Evolutionary conservation across 1,140 invertebrate genomes (phyloP), one percentile per base, ranked within the genome.

Genomic region (Heliconius eleuchia): DNA sequence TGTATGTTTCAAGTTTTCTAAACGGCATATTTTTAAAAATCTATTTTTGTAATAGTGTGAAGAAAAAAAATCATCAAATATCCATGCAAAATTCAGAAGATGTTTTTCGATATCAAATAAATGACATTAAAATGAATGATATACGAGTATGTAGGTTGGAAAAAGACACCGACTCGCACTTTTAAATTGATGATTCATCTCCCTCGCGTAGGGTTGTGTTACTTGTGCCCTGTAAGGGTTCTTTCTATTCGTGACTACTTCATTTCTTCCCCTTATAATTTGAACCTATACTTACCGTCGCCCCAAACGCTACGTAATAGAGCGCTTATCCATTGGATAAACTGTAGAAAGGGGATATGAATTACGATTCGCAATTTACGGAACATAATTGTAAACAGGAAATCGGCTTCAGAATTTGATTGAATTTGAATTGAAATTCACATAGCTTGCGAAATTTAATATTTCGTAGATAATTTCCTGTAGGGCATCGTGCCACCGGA

Each of bases 241-340:
- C 60, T 4, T 66, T 66, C 60, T 4, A 46, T 27, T 71, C n/a
- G 39, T 66, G 18, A 73, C 37, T 80, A 76, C 70, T 80, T 80
- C 71, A 60, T 76, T 46, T 71, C 37, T 50, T 46, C 57, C 77
- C 77, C 73, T 70, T 52, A 77, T 79, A 76, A 46, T 71, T 78
- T 55, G 52, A n/a, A 66, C 55, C 4, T 30, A 27, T 13, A 30
- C 60, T 66, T 71, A 52, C 73, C 27, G n/a, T 77, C 71, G 23
- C 76, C 80, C 80, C 57, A 78, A 75, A 76, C 23, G 71, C 52
- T 27, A 75, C 73, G 50, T 81, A 81, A 81, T 81, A 50, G 74
- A 82, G 77, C 55, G 78, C 70, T 80, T 71, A 79, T 76, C 70
- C 50, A 55, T 76, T 79, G 50, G 23, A 74, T 70, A 72, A 37